A percentile compares a stretch with the other conserved stretches of the same genome.
Conservation (phyloP, 2,113 vertebrate genomes). For the Platysteira castanea region DNA sequence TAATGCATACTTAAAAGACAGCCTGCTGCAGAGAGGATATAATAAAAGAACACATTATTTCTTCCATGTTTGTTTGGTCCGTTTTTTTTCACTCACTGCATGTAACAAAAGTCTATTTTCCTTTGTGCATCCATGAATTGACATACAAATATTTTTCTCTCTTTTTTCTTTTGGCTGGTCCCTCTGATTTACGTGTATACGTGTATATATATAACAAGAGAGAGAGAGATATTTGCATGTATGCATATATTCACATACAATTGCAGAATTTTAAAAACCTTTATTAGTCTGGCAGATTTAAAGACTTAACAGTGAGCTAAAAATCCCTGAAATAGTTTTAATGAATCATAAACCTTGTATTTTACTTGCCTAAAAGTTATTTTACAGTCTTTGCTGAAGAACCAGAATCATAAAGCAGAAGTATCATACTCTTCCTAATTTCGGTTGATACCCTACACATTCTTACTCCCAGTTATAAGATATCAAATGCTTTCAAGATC, state of each 20-base stretch:
- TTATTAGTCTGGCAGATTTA: background rate
- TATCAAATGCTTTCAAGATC: background rate
- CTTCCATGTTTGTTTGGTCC: background rate
- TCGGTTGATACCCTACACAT: background rate
- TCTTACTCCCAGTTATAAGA: background rate
- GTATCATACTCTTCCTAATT: background rate
- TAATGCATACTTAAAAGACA: background rate
- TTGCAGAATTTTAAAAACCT: background rate
- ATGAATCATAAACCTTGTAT: background rate
- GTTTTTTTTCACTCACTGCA: background rate
- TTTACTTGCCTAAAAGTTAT: background rate
- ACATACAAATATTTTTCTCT: background rate
- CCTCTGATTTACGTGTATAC: too few species aligned
- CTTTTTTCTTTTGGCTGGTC: background rate
- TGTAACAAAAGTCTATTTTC: background rate
- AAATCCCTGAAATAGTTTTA: background rate
- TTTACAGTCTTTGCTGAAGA: background rate
- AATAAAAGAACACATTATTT: background rate
- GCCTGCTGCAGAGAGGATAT: background rate
- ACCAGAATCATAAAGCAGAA: background rate
- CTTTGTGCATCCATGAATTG: background rate
- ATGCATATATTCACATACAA: background rate
- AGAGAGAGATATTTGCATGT: background rate
- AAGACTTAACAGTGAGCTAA: background rate
- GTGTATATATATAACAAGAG: background rate